A percentile compares a stretch with the other conserved stretches of the same genome.
phyloP scores from a whole-genome alignment of 2,797 vertebrate species.

The Zalophus californianus region DNA sequence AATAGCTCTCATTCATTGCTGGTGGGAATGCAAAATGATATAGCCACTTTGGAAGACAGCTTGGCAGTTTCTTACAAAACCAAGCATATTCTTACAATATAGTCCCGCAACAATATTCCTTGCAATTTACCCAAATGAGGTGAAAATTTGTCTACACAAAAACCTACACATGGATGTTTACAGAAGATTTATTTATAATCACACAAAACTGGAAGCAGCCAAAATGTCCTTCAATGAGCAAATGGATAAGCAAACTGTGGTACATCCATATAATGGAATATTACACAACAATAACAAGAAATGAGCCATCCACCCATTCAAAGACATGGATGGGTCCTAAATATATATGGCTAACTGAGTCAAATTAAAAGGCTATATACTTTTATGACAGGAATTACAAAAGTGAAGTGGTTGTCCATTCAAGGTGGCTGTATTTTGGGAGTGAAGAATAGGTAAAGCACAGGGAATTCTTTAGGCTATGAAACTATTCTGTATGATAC shows the following conservation, averaged over 20 bases:
- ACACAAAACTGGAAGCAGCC: neutral
- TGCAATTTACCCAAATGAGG: neutral
- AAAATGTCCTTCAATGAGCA: neutral
- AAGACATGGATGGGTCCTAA: neutral
- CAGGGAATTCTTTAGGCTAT: neutral
- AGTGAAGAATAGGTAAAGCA: neutral
- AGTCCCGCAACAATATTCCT: neutral
- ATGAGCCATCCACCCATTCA: neutral
- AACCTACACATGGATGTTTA: neutral
- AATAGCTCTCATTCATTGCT: neutral
- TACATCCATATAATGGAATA: neutral
- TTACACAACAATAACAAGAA: neutral
- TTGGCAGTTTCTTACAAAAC: neutral
- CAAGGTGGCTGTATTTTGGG: neutral
- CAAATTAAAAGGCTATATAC: neutral
- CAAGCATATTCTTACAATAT: neutral
- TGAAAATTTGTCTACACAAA: neutral
- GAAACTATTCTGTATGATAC: neutral
- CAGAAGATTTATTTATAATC: neutral
- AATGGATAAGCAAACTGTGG: neutral
- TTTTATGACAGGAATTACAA: neutral
- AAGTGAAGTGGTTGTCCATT: neutral
- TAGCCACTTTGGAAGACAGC: neutral
- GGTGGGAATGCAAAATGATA: neutral
- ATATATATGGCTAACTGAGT: neutral